Conservation (phyloP, 1,140 invertebrate genomes). For the Nephila pilipes region DNA sequence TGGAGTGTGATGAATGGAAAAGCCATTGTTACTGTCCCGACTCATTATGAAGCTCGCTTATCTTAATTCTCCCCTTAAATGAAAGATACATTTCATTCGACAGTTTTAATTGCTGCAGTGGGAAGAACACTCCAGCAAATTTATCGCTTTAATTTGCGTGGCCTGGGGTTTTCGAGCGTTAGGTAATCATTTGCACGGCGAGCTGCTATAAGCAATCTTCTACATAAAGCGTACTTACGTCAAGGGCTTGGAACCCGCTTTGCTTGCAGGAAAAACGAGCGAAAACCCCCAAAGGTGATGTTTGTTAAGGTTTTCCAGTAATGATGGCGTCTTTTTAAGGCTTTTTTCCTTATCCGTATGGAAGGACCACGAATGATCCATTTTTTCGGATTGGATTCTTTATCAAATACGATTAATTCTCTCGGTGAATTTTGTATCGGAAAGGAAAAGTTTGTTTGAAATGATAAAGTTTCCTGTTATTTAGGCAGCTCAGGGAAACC, state of each 20-base stretch:
- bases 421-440: background rate
- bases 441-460: background rate
- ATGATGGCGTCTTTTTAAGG: background rate
- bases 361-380: background rate
- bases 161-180: background rate
- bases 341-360: background rate
- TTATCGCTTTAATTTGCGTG: slow-evolving; percentile 57
- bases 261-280: slow-evolving; percentile 9
- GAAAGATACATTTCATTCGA: slow-evolving; percentile 63
- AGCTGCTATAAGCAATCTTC: slow-evolving; percentile 23
- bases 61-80: slow-evolving; percentile 57
- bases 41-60: slow-evolving; percentile 26
- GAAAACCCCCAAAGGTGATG: background rate
- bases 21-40: slow-evolving; percentile 40
- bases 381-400: slow-evolving; percentile 2
- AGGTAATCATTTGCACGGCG: slow-evolving; percentile 48
- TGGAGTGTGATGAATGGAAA: slow-evolving; percentile 29
- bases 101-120: slow-evolving; percentile 55
- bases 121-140: slow-evolving; percentile 47
- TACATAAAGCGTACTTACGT: background rate
- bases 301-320: background rate
- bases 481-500: background rate
- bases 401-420: background rate
- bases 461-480: background rate
- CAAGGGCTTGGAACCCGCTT: background rate